phyloP scores from a whole-genome alignment of 35 echinoderm and acorn worm genomes.

The Nesometra sesokonis region DNA sequence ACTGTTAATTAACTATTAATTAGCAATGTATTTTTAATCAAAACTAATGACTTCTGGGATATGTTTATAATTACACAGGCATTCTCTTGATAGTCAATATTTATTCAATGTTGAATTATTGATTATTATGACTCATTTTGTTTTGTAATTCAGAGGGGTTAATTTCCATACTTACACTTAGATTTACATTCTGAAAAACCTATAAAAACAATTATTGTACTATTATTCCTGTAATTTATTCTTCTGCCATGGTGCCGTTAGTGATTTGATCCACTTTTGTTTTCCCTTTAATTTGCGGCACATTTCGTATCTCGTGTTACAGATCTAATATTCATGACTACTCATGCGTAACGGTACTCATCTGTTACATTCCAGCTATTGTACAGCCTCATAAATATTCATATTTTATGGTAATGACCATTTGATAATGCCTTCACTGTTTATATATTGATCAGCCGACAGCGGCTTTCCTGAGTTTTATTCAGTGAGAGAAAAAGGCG shows the following conservation, averaged over 20 bases:
- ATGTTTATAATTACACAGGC: too few species aligned
- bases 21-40: too few species aligned
- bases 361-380: not conserved
- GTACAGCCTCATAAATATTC: not conserved
- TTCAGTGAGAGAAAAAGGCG: not conserved
- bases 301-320: not conserved
- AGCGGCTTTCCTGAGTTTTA: not conserved
- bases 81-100: too few species aligned
- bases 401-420: not conserved
- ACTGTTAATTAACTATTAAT: too few species aligned
- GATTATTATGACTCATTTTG: not conserved
- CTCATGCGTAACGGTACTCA: not conserved
- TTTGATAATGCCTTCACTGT: not conserved
- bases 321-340: not conserved
- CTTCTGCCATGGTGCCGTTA: too few species aligned
- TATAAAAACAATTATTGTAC: too few species aligned
- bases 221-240: too few species aligned
- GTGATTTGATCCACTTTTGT: not conserved
- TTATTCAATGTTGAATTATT: not conserved
- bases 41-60: too few species aligned
- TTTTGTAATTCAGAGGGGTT: not conserved
- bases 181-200: too few species aligned
- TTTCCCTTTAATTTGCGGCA: not conserved
- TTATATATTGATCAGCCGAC: not conserved
- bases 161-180: not conserved